Conservation (phyloP, 2,797 vertebrate species). For the Malurus splendens region DNA sequence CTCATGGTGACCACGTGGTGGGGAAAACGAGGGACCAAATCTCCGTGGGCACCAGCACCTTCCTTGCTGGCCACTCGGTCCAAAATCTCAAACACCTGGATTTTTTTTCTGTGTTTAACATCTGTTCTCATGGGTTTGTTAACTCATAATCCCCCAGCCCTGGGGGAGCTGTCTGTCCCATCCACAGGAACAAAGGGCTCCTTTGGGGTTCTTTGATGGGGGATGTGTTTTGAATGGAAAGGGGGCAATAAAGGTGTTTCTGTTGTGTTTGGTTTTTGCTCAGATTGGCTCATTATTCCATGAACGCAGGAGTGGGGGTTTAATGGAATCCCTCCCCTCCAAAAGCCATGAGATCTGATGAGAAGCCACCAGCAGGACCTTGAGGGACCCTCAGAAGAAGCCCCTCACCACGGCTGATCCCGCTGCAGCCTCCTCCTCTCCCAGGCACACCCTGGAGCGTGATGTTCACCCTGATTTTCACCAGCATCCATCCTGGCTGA, state of each 20-base stretch:
- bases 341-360: neutral
- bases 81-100: fast-evolving
- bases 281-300: fast-evolving
- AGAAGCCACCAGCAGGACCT: neutral
- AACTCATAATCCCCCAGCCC: neutral
- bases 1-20: fast-evolving
- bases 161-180: neutral
- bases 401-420: fast-evolving
- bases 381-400: neutral
- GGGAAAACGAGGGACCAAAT: neutral
- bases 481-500: neutral
- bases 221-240: neutral
- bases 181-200: neutral
- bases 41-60: fast-evolving
- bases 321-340: fast-evolving
- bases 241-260: neutral
- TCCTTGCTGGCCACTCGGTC: neutral
- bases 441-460: neutral
- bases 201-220: neutral
- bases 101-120: neutral
- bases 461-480: fast-evolving
- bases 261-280: neutral
- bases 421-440: neutral
- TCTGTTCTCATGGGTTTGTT: neutral
- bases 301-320: neutral